phyloP scores from a whole-genome alignment of 2,888 invertebrate species.

The Caradrina clavipalpis region DNA sequence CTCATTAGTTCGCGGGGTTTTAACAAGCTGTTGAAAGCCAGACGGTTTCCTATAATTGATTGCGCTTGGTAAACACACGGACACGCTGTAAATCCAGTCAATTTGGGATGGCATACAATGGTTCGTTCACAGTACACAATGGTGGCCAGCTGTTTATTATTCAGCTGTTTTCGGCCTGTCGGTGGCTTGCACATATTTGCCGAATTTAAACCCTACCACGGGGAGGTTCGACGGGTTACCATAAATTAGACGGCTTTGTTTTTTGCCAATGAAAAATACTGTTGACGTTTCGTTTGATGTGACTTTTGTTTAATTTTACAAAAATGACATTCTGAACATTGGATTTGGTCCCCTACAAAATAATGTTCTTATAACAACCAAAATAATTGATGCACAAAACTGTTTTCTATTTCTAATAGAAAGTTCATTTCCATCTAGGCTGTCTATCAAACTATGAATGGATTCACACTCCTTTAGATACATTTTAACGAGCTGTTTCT shows the following conservation, averaged over 20 bases:
- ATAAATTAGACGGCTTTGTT: not conserved
- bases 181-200: not conserved
- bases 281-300: not conserved
- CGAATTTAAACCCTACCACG: not conserved
- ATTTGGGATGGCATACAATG: not conserved
- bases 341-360: too few relatives aligned
- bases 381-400: too few relatives aligned
- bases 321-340: too few relatives aligned
- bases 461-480: too few relatives aligned
- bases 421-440: too few relatives aligned
- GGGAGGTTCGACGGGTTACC: not conserved
- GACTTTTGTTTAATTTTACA: not conserved
- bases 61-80: not conserved
- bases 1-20: not conserved
- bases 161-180: not conserved
- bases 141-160: constrained; percentile 2
- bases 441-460: too few relatives aligned
- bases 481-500: too few relatives aligned
- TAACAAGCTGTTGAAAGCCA: not conserved
- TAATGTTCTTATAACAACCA: too few relatives aligned
- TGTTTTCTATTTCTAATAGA: too few relatives aligned
- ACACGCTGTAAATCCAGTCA: not conserved
- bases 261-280: not conserved
- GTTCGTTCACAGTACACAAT: not conserved
- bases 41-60: not conserved